Conservation (phyloP, 2,113 vertebrate species). For the Athene cunicularia region DNA sequence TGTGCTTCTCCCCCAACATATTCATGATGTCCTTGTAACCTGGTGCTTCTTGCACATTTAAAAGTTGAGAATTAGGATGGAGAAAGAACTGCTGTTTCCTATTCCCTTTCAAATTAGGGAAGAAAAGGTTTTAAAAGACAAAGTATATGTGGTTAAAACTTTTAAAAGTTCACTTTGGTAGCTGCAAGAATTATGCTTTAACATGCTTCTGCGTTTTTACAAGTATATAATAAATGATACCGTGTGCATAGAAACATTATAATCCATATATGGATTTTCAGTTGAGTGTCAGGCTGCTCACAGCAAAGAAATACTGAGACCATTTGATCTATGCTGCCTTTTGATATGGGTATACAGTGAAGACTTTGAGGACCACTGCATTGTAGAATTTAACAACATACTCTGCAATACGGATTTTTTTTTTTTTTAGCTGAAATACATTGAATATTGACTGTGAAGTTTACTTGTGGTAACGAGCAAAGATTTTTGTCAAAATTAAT, state of each 20-base stretch:
- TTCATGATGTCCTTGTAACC: background rate
- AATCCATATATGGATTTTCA: background rate
- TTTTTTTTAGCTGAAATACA: background rate
- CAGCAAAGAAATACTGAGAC: background rate
- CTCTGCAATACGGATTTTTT: background rate
- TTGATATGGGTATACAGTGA: background rate
- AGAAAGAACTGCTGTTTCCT: background rate
- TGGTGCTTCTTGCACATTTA: background rate
- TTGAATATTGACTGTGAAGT: background rate
- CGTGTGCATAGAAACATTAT: background rate
- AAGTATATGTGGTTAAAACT: background rate
- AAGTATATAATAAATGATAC: background rate
- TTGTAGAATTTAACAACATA: background rate
- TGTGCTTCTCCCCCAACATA: background rate
- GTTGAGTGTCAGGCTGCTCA: background rate
- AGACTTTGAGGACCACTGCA: background rate
- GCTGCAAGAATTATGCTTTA: background rate
- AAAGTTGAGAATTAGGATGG: background rate
- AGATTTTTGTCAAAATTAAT: background rate
- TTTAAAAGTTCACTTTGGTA: background rate
- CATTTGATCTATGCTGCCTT: background rate
- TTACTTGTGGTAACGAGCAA: background rate
- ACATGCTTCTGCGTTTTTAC: background rate
- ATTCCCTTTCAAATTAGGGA: background rate
- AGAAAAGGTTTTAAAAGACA: background rate